Evolutionary conservation across 2,113 vertebrate genomes (phyloP), one percentile per base, ranked within the genome.

Genomic region (Piprites chloris): DNA sequence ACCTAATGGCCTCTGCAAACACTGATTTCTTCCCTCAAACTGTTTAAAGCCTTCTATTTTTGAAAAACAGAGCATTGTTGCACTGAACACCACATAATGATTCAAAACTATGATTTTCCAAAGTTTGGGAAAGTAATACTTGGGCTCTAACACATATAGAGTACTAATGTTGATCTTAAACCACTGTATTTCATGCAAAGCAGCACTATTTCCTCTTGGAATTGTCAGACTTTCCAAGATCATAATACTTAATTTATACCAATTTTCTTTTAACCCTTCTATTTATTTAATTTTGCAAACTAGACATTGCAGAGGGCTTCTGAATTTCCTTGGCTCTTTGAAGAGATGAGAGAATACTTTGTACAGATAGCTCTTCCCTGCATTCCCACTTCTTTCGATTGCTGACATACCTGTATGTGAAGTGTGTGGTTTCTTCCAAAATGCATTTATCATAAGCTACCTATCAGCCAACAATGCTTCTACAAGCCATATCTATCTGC

Each of bases 21-120:
- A 97, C 11, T 87, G 41, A 79, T 95, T 88, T 88, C 79, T 77
- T 89, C 75, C 50, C 15, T 47, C 74, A 73, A 49, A 69, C 61
- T 96, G 18, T 92, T 97, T 94, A 90, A 97, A 97, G 93, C 72
- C 87, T 85, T 92, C 83, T 79, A 27, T 87, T 96, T 87, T 61
- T 96, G 86, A 96, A 73, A 56, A 97, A 92, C 23, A 80, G 39
- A 73, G 86, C 27, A 52, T 83, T 58, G 88, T 89, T 87, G 19
- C 47, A 67, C 59, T 93, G 67, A 95, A 82, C 92, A 74, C 27
- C 53, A 87, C 80, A 67, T 69, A 91, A 85, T 84, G 35, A 93
- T 63, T 18, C 22, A 76, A 97, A 96, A 95, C 78, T 42, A 84
- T 46, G 58, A 96, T 75, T 89, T 94, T 92, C 46, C 30, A 94